Evolutionary conservation across 1,140 invertebrate genomes (phyloP).

Genomic region (Penaeus japonicus): DNA sequence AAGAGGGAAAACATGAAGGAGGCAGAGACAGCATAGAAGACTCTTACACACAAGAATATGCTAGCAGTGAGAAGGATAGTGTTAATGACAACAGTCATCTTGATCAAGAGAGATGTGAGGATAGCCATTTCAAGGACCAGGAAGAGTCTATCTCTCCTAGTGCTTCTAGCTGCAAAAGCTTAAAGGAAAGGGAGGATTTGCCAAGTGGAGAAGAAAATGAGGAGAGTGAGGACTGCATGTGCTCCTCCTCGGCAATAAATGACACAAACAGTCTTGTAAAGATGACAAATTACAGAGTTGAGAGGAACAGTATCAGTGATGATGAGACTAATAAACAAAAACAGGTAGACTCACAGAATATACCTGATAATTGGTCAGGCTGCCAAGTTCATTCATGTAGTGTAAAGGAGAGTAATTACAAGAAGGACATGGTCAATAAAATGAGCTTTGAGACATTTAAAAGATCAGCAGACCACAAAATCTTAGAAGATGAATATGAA

Average conservation of each 20-base stretch:
- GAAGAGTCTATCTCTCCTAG: background rate
- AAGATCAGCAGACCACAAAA: too few species aligned
- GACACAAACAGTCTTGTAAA: background rate
- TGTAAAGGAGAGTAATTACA: background rate
- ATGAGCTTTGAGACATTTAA: background rate
- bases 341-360: background rate
- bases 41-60: too few species aligned
- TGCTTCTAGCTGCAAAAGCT: background rate
- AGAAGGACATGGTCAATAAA: background rate
- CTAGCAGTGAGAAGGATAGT: too few species aligned
- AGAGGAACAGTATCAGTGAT: background rate
- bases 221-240: too few species aligned
- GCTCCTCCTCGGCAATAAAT: too few species aligned
- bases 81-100: too few species aligned
- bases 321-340: background rate
- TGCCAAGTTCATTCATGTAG: slow-evolving; percentile 40
- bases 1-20: background rate
- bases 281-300: background rate
- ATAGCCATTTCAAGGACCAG: too few species aligned
- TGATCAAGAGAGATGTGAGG: too few species aligned
- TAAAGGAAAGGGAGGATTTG: too few species aligned
- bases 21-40: background rate
- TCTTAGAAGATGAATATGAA: too few species aligned
- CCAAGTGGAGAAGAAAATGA: too few species aligned
- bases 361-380: slow-evolving; percentile 6